Percentiles rank a stretch among this genome's conserved stretches.
phyloP scores from a whole-genome alignment of 1,140 invertebrate species.

The Tribolium madens region DNA sequence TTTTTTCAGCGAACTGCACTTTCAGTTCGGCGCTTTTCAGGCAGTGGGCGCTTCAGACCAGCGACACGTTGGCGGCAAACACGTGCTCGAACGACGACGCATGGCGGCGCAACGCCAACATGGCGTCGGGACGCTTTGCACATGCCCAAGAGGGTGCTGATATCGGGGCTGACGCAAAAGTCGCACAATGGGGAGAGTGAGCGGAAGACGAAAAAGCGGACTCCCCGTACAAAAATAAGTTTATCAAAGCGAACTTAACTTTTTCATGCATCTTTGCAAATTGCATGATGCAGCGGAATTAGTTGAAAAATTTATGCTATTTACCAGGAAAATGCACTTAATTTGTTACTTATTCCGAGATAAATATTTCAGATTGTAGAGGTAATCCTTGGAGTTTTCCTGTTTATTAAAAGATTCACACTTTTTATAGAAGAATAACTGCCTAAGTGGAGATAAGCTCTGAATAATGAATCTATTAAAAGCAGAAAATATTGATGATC shows the following conservation, averaged over 20 bases:
- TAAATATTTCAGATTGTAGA: background rate
- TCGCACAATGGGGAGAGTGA: background rate
- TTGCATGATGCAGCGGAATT: no score
- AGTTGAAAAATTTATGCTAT: background rate
- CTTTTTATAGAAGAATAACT: background rate
- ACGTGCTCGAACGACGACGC: conserved; percentile 38
- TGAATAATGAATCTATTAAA: background rate
- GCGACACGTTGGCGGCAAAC: conserved; percentile 8
- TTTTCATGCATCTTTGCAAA: no score
- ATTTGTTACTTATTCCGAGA: background rate
- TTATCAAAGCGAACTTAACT: no score
- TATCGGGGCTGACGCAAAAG: background rate
- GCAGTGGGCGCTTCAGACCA: conserved; percentile 25
- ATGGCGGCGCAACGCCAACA: conserved; percentile 25
- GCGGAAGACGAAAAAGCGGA: no score
- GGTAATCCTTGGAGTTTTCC: background rate
- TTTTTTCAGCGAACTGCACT: conserved; percentile 27
- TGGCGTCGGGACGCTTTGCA: conserved; percentile 35
- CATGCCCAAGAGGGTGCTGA: background rate
- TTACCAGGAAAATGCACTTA: background rate
- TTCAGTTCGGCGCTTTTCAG: background rate
- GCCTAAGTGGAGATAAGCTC: background rate
- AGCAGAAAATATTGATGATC: background rate
- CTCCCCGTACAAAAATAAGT: no score
- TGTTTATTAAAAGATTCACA: background rate